phyloP scores from a whole-genome alignment of 2,888 invertebrate species.

The Onthophagus sagittarius region DNA sequence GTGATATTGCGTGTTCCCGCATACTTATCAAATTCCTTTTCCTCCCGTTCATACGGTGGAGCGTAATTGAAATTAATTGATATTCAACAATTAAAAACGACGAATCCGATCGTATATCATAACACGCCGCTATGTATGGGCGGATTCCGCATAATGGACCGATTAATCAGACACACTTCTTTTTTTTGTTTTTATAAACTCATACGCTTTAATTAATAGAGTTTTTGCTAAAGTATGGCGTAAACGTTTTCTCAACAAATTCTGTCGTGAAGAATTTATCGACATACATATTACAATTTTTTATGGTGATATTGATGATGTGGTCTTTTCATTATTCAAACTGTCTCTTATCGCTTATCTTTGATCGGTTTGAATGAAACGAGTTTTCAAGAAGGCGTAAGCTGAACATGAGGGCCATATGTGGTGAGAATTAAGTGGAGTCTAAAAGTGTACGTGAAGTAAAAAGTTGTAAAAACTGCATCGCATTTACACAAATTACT shows the following conservation, averaged over 20 bases:
- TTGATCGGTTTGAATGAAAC: neutral
- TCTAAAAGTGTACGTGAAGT: neutral
- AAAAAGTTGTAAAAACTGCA: neutral
- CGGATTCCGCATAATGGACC: slow-evolving; percentile 2
- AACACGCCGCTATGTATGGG: neutral
- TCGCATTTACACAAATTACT: neutral
- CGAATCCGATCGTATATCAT: neutral
- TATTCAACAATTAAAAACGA: slow-evolving; percentile 8
- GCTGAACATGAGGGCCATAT: neutral
- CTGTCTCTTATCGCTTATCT: neutral
- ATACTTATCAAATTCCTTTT: slow-evolving; percentile 8
- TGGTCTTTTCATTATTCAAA: too few species aligned
- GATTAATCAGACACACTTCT: neutral
- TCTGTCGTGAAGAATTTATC: neutral
- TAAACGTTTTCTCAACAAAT: neutral
- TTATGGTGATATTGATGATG: too few species aligned
- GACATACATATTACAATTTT: neutral
- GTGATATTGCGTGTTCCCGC: slow-evolving; percentile 8
- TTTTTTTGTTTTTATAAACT: neutral
- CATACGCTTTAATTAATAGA: neutral
- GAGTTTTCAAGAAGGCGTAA: neutral
- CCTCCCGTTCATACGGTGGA: neutral
- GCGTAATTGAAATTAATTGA: slow-evolving; percentile 11
- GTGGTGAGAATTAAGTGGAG: neutral
- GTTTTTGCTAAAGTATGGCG: neutral